These are phyloP conservation scores for Polypterus senegalus DNA, from an alignment of 2,113 vertebrate genomes.

Conservation along the genomic window DNA sequence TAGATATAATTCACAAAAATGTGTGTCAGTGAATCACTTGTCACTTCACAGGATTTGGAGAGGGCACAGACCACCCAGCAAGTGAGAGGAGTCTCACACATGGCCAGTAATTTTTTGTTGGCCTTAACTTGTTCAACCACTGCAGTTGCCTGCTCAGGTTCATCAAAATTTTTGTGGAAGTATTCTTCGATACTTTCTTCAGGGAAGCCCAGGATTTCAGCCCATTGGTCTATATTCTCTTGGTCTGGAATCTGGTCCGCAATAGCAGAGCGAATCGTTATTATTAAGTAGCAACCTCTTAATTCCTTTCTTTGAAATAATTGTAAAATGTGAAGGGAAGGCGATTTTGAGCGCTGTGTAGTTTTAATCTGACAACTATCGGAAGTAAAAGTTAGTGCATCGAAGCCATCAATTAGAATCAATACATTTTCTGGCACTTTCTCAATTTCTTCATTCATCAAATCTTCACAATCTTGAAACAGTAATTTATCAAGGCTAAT, in stretches of 20 bases:
- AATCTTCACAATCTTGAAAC: too few species aligned
- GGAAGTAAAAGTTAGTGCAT: not conserved
- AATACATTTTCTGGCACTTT: not conserved
- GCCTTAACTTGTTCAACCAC: not conserved
- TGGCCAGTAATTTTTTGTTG: not conserved
- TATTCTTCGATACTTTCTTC: too few species aligned
- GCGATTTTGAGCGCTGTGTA: too few species aligned
- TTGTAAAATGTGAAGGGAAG: too few species aligned
- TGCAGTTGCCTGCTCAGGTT: not conserved
- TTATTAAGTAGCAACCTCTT: too few species aligned
- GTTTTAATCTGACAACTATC: too few species aligned
- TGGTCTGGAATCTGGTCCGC: too few species aligned
- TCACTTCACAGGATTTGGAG: not conserved
- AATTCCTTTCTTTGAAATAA: too few species aligned
- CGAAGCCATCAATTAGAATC: not conserved
- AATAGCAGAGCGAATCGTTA: too few species aligned
- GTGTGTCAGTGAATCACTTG: not conserved
- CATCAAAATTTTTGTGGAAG: too few species aligned
- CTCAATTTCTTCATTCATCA: too few species aligned
- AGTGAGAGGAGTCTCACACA: not conserved
- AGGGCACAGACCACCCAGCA: not conserved
- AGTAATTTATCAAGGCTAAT: too few species aligned
- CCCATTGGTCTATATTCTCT: not conserved
- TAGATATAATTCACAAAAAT: constrained; percentile 1
- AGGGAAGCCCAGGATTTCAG: constrained; percentile 1